Evolutionary conservation across 1,140 invertebrate species (phyloP), one percentile per base, ranked within the genome.

Genomic region (Musca vetustissima): DNA sequence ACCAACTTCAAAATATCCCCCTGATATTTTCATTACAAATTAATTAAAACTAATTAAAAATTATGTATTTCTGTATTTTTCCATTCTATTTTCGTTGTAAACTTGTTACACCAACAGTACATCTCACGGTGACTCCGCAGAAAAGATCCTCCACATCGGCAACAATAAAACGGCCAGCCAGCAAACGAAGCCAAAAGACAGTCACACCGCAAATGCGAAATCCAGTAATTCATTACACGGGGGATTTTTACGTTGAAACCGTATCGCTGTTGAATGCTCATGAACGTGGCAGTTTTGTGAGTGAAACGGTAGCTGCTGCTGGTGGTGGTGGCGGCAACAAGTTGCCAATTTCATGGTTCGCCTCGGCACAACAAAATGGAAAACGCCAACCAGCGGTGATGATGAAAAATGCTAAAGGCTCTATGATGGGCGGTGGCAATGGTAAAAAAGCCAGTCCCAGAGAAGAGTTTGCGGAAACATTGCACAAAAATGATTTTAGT

Each of bases 311-410:
- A n/a, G n/a, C n/a, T n/a, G 66, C 32, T n/a, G 67, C 15, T 55
- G 24, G 66, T n/a, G n/a, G n/a, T n/a, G n/a, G n/a, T 15, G 52
- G 14, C 32, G 66, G 70, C 70, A 68, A 68, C 69, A 70, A 67
- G 69, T 70, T 68, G 69, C 69, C 69, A 70, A 70, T 70, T 70
- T 70, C 69, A 70, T 70, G 69, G 69, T 70, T 70, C 69, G 57
- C 36, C 49, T 50, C 64, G 49, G 50, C 65, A 15, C 69, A 67
- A 24, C 64, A 28, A 28, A 65, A 15, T 15, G 64, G 64, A 14
- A 65, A 65, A 36, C 19, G 57, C 28, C 57, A 61, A 13, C 21
- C 36, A n/a, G n/a, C n/a, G n/a, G n/a, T n/a, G n/a, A n/a, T n/a
- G 28, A 61, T 36, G 36, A 61, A 43, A 21, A 61, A 14, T 17